Conservation (phyloP, 2,888 invertebrate species). For the Embidobia sp. region DNA sequence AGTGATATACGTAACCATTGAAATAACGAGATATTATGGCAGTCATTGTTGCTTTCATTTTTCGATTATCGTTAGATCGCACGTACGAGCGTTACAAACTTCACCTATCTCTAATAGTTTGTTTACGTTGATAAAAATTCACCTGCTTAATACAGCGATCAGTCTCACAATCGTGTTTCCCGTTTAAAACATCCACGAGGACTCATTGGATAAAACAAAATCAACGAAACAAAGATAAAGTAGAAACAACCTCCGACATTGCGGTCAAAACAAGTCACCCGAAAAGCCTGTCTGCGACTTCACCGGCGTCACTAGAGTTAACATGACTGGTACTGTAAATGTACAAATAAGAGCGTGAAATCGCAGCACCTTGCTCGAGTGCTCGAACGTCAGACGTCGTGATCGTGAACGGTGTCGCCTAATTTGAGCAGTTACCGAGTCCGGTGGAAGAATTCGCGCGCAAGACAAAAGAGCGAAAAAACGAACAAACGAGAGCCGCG, state of each 20-base stretch:
- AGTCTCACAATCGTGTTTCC: slow-evolving; percentile 79
- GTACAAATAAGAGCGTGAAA: not conserved
- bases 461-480: no score
- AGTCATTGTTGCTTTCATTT: slow-evolving; percentile 71
- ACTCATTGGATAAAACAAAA: no score
- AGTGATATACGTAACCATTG: slow-evolving; percentile 73
- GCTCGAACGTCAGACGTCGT: slow-evolving; percentile 15
- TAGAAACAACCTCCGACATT: no score
- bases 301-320: no score
- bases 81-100: slow-evolving; percentile 71
- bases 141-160: slow-evolving; percentile 80
- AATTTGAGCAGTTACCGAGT: slow-evolving; percentile 41
- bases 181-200: slow-evolving; percentile 66
- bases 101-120: slow-evolving; percentile 73
- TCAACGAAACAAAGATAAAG: no score
- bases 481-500: no score
- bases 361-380: slow-evolving; percentile 8
- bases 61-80: slow-evolving; percentile 68
- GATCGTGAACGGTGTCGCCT: slow-evolving; percentile 41
- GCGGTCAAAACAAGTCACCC: not conserved
- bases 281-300: not conserved
- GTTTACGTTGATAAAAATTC: slow-evolving; percentile 77
- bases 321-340: no score
- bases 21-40: slow-evolving; percentile 79
- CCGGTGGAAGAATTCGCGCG: no score